Evolutionary conservation across 2,113 vertebrate genomes (phyloP).

Genomic region (Beaufortia kweichowensis): DNA sequence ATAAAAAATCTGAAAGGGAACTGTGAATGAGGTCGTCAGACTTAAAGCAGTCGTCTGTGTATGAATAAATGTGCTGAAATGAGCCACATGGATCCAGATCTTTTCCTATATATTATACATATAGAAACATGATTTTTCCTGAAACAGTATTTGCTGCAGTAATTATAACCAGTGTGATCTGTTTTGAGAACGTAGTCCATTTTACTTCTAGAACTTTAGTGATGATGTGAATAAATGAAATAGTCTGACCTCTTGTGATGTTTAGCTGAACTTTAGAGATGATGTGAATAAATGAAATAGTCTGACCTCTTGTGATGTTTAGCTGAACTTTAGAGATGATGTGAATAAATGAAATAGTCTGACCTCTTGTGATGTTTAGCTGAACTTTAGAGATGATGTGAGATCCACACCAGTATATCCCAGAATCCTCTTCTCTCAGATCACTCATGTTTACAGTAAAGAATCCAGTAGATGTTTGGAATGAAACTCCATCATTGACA

Average conservation of each 20-base stretch:
- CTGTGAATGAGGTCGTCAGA: too few species aligned
- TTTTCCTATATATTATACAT: too few species aligned
- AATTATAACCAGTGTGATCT: too few species aligned
- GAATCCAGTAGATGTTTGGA: neutral
- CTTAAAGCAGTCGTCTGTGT: too few species aligned
- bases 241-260: neutral
- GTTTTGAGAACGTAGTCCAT: too few species aligned
- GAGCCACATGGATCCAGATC: too few species aligned
- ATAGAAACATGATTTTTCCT: too few species aligned
- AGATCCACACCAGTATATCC: constrained; percentile 59
- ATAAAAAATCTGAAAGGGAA: too few species aligned
- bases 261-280: neutral
- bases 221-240: too few species aligned
- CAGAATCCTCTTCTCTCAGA: constrained; percentile 50
- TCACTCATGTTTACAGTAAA: constrained; percentile 53
- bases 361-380: neutral
- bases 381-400: neutral
- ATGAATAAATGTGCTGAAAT: too few species aligned
- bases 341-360: neutral
- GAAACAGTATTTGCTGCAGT: too few species aligned
- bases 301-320: neutral
- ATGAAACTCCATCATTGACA: constrained; percentile 28
- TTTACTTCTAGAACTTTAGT: too few species aligned
- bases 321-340: neutral
- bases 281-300: neutral